Evolutionary conservation across 2,888 invertebrate species (phyloP).

Genomic region (Callosobruchus maculatus): DNA sequence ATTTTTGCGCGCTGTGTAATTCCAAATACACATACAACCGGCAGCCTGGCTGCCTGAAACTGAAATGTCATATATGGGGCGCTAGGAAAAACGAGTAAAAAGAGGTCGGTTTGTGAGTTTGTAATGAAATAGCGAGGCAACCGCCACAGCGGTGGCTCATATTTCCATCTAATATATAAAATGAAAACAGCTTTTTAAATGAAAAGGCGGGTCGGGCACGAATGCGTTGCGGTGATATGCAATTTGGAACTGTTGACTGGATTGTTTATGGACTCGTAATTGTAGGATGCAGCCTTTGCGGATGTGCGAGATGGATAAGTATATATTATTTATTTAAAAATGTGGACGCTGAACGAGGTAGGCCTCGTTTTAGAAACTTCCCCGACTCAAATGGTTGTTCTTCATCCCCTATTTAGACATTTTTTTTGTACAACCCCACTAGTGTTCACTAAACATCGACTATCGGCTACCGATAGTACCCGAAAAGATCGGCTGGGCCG

Average conservation of each 20-base stretch:
- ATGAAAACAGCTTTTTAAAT: background rate
- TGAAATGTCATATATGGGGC: constrained; percentile 14
- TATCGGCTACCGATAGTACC: too few relatives aligned
- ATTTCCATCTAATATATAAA: background rate
- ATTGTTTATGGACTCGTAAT: background rate
- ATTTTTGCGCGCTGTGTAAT: constrained; percentile 21
- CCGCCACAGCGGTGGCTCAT: background rate
- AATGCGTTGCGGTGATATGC: background rate
- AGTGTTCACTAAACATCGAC: too few relatives aligned
- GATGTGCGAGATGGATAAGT: background rate
- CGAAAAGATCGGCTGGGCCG: too few relatives aligned
- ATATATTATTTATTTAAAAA: too few relatives aligned
- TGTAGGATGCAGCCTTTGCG: background rate
- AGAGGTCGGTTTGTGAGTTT: background rate
- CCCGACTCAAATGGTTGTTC: too few relatives aligned
- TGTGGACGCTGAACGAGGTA: too few relatives aligned
- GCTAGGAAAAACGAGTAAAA: background rate
- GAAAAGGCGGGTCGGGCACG: background rate
- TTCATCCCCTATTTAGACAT: too few relatives aligned
- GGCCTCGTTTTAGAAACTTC: too few relatives aligned
- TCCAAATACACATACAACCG: constrained; percentile 15
- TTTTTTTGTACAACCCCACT: too few relatives aligned
- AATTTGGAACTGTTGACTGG: background rate
- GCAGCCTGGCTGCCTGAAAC: constrained; percentile 7
- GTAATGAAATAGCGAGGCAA: background rate